Evolutionary conservation across 2,113 vertebrate genomes (phyloP).

Genomic region (Empidonax alnorum): DNA sequence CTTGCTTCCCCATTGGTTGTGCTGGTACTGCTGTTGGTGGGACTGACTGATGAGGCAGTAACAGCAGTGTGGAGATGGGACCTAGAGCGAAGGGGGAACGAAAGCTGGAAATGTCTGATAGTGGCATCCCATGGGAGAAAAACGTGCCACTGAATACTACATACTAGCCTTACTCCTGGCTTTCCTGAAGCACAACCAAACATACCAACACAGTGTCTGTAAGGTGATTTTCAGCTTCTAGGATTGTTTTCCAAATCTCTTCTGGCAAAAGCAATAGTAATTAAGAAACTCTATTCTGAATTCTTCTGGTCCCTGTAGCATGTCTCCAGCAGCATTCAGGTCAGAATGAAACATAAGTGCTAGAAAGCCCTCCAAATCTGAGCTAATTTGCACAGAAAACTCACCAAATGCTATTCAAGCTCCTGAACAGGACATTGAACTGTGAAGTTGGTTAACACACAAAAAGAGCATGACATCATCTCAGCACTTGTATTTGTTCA

Average conservation of each 20-base stretch:
- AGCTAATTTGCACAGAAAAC: constrained; percentile 1
- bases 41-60: background rate
- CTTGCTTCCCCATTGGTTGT: background rate
- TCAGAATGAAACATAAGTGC: background rate
- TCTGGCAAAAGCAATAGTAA: background rate
- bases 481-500: background rate
- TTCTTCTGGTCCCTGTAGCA: background rate
- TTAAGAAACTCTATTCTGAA: background rate
- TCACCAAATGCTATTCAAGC: background rate
- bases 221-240: background rate
- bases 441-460: background rate
- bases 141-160: background rate
- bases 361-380: background rate
- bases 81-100: background rate
- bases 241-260: background rate
- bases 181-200: background rate
- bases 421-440: background rate
- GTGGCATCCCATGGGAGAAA: background rate
- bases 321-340: background rate
- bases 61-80: background rate
- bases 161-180: background rate
- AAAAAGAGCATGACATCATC: constrained; percentile 35
- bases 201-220: background rate
- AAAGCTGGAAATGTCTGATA: background rate
- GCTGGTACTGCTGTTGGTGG: background rate